Percentiles rank a stretch among this genome's conserved stretches.
Conservation (phyloP, 2,797 vertebrate genomes). For the Enoplosus armatus region DNA sequence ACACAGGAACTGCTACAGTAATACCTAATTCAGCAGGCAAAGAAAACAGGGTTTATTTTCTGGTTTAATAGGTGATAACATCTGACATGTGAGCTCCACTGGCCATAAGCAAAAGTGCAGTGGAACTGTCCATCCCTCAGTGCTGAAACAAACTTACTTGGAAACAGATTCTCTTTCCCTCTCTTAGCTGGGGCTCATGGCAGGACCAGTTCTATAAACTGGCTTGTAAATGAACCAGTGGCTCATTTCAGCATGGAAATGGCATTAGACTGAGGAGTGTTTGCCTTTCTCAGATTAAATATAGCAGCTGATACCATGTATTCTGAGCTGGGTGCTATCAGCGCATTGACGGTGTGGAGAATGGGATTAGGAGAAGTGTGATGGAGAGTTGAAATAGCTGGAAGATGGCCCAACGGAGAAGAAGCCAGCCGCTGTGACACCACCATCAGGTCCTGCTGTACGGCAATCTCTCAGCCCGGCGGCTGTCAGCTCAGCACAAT, state of each 20-base stretch:
- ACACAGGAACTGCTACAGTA: background rate
- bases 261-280: constrained; percentile 48
- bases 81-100: constrained; percentile 14
- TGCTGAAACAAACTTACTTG: constrained; percentile 27
- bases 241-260: constrained; percentile 58
- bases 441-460: constrained; percentile 57
- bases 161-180: constrained; percentile 12
- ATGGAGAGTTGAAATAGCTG: constrained; percentile 58
- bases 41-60: background rate
- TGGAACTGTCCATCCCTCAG: constrained; percentile 37
- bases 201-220: constrained; percentile 24
- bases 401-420: constrained; percentile 55
- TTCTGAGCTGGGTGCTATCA: constrained; percentile 48
- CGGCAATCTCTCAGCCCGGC: constrained; percentile 68
- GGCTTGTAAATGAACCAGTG: constrained; percentile 43
- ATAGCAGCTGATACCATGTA: constrained; percentile 39
- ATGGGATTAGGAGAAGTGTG: constrained; percentile 74
- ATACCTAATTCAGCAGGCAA: background rate
- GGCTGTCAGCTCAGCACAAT: constrained; percentile 72
- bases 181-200: constrained; percentile 23
- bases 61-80: background rate
- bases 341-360: constrained; percentile 48
- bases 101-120: background rate
- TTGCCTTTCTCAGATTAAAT: constrained; percentile 67
- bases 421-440: constrained; percentile 58